Evolutionary conservation across 2,113 vertebrate genomes (phyloP).

Genomic region (Ceuthmochares aereus): DNA sequence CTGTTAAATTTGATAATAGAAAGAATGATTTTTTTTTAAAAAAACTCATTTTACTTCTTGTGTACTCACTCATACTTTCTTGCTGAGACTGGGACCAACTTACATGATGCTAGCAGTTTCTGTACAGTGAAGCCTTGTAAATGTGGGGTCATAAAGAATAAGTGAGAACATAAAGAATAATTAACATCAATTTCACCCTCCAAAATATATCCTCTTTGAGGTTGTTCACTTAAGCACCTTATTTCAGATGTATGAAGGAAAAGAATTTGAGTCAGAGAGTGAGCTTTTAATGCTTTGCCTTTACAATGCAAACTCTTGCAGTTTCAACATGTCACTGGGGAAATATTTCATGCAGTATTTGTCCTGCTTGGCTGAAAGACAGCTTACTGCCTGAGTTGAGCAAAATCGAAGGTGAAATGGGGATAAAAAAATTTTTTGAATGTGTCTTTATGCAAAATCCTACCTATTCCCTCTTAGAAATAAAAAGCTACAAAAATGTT

Average conservation of each 20-base stretch:
- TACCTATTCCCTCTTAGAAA: not conserved
- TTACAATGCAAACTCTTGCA: not conserved
- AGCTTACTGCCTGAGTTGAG: not conserved
- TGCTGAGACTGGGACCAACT: accelerated
- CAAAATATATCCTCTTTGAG: not conserved
- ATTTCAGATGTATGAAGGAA: not conserved
- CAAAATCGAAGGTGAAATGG: not conserved
- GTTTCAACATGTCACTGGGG: not conserved
- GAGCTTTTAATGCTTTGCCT: not conserved
- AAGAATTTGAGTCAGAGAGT: not conserved
- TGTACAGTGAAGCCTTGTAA: not conserved
- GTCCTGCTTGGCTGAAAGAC: not conserved
- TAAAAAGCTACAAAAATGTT: not conserved
- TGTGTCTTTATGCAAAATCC: not conserved
- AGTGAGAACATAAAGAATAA: not conserved
- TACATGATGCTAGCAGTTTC: not conserved
- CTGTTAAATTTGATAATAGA: not conserved
- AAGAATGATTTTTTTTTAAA: not conserved
- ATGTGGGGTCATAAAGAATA: not conserved
- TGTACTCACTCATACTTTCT: not conserved
- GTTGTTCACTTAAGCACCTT: not conserved
- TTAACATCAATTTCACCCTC: not conserved
- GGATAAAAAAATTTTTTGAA: not conserved
- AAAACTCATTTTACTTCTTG: not conserved
- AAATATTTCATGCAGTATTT: not conserved